Conservation (phyloP, 2,888 invertebrate genomes). For the Tanypteryx hageni region DNA sequence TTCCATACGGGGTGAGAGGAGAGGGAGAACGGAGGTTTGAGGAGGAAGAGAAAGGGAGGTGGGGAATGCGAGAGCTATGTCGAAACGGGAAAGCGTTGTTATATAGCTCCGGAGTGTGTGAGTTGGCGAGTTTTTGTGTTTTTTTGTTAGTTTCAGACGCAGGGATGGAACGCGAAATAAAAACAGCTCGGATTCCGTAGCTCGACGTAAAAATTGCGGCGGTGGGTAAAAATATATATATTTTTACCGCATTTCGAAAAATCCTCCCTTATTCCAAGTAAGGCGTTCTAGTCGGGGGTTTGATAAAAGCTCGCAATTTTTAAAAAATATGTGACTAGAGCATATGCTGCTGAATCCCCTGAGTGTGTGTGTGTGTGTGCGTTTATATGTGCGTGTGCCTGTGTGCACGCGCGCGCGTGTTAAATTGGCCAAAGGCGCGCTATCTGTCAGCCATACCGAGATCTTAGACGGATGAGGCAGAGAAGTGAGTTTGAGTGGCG, state of each 20-base stretch:
- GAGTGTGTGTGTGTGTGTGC: background rate
- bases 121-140: background rate
- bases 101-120: background rate
- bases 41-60: background rate
- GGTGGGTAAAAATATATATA: background rate
- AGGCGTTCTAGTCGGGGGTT: background rate
- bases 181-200: background rate
- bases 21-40: background rate
- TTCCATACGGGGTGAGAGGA: background rate
- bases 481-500: background rate
- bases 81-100: background rate
- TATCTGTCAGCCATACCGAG: background rate
- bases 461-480: background rate
- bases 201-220: background rate
- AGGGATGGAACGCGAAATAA: background rate
- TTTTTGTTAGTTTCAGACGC: background rate
- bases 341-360: background rate
- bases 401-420: background rate
- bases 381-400: no score
- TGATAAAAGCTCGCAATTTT: background rate
- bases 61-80: background rate
- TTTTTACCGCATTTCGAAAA: background rate
- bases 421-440: background rate
- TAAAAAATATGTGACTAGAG: background rate
- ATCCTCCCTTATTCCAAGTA: background rate